Percentiles rank a stretch among this genome's conserved stretches.
Evolutionary conservation across 2,888 invertebrate species (phyloP).

Genomic region (Lomographa bimaculata): DNA sequence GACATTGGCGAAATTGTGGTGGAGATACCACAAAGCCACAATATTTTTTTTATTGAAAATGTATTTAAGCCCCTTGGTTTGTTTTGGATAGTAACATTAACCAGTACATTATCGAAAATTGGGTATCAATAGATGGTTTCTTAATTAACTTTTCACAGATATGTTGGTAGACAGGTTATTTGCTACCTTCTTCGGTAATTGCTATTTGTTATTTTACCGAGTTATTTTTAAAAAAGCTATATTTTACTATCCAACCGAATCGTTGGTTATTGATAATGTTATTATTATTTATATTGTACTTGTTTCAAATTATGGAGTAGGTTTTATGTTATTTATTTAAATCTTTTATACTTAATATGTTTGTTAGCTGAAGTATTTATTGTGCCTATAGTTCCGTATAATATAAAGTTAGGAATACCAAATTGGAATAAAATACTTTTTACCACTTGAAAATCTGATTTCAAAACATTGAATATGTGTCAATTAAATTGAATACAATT

Average conservation of each 20-base stretch:
- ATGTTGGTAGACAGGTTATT: background rate
- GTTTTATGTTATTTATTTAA: constrained; percentile 29
- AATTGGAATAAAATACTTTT: constrained; percentile 45
- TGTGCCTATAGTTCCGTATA: constrained; percentile 23
- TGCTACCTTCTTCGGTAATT: constrained; percentile 36
- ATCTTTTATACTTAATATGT: constrained; percentile 15
- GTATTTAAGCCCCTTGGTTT: too few species aligned
- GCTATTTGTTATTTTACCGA: constrained; percentile 2
- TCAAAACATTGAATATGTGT: too few species aligned
- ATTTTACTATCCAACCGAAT: constrained; percentile 1
- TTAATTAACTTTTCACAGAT: too few species aligned
- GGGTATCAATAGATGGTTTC: too few species aligned
- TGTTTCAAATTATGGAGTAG: constrained; percentile 29
- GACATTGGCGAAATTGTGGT: too few species aligned
- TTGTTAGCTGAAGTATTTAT: constrained; percentile 22
- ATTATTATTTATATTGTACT: constrained; percentile 30
- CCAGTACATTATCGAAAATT: too few species aligned
- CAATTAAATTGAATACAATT: too few species aligned
- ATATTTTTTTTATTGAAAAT: too few species aligned
- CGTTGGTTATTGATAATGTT: constrained; percentile 18
- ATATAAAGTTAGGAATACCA: constrained; percentile 39
- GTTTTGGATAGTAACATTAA: too few species aligned
- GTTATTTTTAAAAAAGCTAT: constrained; percentile 18
- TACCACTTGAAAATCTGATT: constrained; percentile 3
- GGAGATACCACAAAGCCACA: too few species aligned